Conservation (phyloP, 1,140 invertebrate genomes). For the Aphelinus certus region DNA sequence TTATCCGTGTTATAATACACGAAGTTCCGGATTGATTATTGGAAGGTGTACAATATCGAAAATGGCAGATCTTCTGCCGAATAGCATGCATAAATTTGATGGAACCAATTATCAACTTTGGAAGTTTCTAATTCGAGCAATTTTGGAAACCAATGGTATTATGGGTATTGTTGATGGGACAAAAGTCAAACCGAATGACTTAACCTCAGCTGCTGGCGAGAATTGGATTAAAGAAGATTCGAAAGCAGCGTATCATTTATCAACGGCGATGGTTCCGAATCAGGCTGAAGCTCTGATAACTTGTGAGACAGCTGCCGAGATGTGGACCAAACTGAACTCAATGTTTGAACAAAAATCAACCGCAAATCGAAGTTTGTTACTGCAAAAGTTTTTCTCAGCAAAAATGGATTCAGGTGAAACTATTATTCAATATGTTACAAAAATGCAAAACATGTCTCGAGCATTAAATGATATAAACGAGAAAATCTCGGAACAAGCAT, state of each 20-base stretch:
- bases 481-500: not conserved
- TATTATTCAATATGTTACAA: not conserved
- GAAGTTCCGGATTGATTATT: no score
- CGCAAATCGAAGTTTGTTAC: not conserved
- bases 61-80: no score
- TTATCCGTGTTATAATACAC: no score
- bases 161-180: no score
- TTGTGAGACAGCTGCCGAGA: not conserved
- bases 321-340: not conserved
- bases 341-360: not conserved
- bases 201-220: no score
- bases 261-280: not conserved
- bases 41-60: no score
- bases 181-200: no score
- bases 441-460: not conserved
- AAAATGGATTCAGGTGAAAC: not conserved
- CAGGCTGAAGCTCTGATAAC: not conserved
- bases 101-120: no score
- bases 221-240: not conserved
- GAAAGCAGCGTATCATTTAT: not conserved
- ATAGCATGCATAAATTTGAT: no score
- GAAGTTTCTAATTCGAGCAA: no score
- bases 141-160: no score
- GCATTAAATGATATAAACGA: not conserved
- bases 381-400: not conserved